Evolutionary conservation across 2,113 vertebrate genomes (phyloP).

Genomic region (Siniperca knerii): DNA sequence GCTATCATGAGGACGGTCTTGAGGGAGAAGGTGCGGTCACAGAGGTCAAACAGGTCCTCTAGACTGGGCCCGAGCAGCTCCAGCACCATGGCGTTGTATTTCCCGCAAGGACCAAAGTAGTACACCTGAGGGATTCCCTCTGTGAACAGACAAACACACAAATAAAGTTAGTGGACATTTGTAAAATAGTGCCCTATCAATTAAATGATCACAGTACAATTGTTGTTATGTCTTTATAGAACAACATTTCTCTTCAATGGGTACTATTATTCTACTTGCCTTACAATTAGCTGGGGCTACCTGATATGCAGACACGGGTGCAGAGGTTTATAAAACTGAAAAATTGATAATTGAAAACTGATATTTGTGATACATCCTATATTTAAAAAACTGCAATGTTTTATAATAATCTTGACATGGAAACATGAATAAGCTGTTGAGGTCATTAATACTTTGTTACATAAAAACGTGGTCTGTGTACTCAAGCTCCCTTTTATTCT

Average conservation of each 20-base stretch:
- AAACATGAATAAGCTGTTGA: background rate
- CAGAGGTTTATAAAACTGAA: background rate
- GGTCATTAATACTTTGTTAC: background rate
- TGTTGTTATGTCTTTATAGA: no score
- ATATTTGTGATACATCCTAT: background rate
- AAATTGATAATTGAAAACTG: background rate
- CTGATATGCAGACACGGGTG: background rate
- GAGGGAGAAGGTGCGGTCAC: slow-evolving; percentile 96
- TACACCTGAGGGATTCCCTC: slow-evolving; percentile 99
- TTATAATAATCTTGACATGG: background rate
- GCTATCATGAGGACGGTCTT: slow-evolving; percentile 99
- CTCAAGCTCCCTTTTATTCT: background rate
- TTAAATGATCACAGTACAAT: background rate
- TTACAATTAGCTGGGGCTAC: background rate
- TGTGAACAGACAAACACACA: slow-evolving; percentile 73
- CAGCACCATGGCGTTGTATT: slow-evolving; percentile 99
- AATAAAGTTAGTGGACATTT: background rate
- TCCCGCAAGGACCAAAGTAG: slow-evolving; percentile 98
- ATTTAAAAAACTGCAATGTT: background rate
- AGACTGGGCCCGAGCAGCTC: slow-evolving; percentile 97
- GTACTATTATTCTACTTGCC: background rate
- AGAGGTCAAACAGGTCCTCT: slow-evolving; percentile 98
- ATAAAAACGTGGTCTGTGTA: background rate
- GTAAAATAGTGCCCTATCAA: background rate
- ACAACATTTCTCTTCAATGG: background rate